Conservation (phyloP, 2,888 invertebrate genomes). For the Morpho achilles region DNA sequence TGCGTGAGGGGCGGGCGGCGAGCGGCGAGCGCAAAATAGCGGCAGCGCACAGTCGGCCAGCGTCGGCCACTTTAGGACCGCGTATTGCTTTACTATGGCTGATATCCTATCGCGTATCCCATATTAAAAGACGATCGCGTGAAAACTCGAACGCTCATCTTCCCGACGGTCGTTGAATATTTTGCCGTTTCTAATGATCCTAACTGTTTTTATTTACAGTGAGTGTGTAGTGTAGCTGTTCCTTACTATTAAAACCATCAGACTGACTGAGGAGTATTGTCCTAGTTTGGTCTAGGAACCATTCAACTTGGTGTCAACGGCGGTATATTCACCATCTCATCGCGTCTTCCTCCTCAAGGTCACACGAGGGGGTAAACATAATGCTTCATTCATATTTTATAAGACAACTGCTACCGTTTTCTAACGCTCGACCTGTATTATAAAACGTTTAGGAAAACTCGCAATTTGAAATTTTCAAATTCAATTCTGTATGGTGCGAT, state of each 20-base stretch:
- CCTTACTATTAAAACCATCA: constrained; percentile 8
- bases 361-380: constrained; percentile 54
- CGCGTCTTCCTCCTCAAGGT: constrained; percentile 52
- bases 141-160: constrained; percentile 18
- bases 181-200: constrained; percentile 12
- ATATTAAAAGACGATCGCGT: constrained; percentile 13
- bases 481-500: not conserved
- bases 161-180: constrained; percentile 22
- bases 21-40: constrained; percentile 59
- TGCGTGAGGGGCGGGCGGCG: constrained; percentile 40
- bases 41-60: constrained; percentile 58
- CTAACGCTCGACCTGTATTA: not conserved
- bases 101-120: constrained; percentile 17
- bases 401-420: constrained; percentile 12
- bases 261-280: constrained; percentile 31
- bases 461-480: constrained; percentile 1
- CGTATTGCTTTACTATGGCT: constrained; percentile 33
- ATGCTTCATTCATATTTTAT: constrained; percentile 41
- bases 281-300: constrained; percentile 36
- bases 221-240: constrained; percentile 24
- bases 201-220: constrained; percentile 20
- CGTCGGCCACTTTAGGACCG: constrained; percentile 42
- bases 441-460: not conserved
- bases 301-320: constrained; percentile 47
- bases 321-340: constrained; percentile 38